These are phyloP conservation scores for Taurulus bubalis DNA, from an alignment of 2,113 vertebrate species.

Conservation along the genomic window DNA sequence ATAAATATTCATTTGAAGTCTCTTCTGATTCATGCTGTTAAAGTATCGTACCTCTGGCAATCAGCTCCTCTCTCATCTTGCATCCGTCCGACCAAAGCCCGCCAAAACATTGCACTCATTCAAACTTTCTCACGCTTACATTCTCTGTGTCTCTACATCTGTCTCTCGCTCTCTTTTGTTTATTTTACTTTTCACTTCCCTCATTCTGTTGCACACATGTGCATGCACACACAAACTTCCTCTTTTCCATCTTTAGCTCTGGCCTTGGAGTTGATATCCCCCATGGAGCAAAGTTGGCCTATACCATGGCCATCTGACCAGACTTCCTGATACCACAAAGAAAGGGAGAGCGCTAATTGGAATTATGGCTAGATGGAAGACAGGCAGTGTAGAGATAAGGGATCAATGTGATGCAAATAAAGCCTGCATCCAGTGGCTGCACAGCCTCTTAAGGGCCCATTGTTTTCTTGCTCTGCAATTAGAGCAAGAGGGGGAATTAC, in stretches of 20 bases:
- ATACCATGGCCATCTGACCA: constrained; percentile 53
- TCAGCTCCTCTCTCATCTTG: constrained; percentile 19
- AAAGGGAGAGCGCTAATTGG: constrained; percentile 69
- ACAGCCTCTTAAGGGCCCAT: constrained; percentile 43
- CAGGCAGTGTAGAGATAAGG: constrained; percentile 66
- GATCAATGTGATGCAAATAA: constrained; percentile 66
- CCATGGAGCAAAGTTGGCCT: constrained; percentile 47
- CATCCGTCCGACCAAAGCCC: neutral
- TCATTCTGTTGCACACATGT: neutral
- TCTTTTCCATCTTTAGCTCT: constrained; percentile 52
- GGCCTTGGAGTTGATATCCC: constrained; percentile 43
- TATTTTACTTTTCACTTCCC: neutral
- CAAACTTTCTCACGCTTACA: neutral
- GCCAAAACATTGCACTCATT: neutral
- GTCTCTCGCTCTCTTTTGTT: neutral
- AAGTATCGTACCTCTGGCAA: constrained; percentile 23
- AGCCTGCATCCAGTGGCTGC: constrained; percentile 58
- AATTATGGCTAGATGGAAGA: constrained; percentile 54
- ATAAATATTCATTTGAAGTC: constrained; percentile 25
- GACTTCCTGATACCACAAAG: constrained; percentile 69
- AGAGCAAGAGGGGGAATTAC: constrained; percentile 52
- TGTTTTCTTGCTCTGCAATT: constrained; percentile 67
- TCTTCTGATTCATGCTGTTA: constrained; percentile 16
- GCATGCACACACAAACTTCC: constrained; percentile 40
- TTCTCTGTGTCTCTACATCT: neutral